Evolutionary conservation across 1,140 invertebrate species (phyloP).

Genomic region (Heliothis subflexa): DNA sequence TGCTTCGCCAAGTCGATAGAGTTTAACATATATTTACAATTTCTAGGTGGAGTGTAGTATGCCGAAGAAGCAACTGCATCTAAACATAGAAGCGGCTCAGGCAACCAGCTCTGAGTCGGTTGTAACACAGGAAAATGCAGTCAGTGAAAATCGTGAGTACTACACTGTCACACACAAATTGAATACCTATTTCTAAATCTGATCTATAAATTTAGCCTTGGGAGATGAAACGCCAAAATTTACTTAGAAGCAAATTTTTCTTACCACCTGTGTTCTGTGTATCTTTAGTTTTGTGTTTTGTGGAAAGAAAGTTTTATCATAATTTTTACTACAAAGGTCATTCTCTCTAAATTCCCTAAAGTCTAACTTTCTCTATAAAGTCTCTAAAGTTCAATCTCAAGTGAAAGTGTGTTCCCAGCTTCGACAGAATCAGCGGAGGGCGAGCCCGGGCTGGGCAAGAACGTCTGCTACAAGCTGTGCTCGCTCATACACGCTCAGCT

Average conservation of each 20-base stretch:
- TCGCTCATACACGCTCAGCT: constrained; percentile 91
- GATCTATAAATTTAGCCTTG: too few species aligned
- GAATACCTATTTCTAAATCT: background rate
- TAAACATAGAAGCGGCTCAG: constrained; percentile 66
- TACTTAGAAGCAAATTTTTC: too few species aligned
- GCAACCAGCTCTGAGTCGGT: constrained; percentile 64
- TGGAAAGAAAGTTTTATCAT: too few species aligned
- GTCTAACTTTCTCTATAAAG: too few species aligned
- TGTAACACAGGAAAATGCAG: constrained; percentile 51
- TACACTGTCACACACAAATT: background rate
- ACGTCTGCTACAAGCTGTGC: constrained; percentile 91
- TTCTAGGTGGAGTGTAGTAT: constrained; percentile 65
- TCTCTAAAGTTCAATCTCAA: too few species aligned
- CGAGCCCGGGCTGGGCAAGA: constrained; percentile 74
- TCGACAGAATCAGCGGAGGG: constrained; percentile 58
- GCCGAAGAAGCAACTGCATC: constrained; percentile 66
- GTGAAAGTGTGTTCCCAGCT: constrained; percentile 19
- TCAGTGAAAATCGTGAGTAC: constrained; percentile 67
- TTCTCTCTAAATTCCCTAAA: too few species aligned
- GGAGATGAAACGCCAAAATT: too few species aligned
- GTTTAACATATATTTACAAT: constrained; percentile 9
- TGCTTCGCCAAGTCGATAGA: too few species aligned
- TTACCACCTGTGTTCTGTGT: too few species aligned
- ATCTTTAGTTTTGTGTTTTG: too few species aligned
- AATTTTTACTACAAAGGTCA: too few species aligned